These are phyloP conservation scores for Brachyptera risi DNA, from an alignment of 2,888 invertebrate genomes.

Conservation along the genomic window DNA sequence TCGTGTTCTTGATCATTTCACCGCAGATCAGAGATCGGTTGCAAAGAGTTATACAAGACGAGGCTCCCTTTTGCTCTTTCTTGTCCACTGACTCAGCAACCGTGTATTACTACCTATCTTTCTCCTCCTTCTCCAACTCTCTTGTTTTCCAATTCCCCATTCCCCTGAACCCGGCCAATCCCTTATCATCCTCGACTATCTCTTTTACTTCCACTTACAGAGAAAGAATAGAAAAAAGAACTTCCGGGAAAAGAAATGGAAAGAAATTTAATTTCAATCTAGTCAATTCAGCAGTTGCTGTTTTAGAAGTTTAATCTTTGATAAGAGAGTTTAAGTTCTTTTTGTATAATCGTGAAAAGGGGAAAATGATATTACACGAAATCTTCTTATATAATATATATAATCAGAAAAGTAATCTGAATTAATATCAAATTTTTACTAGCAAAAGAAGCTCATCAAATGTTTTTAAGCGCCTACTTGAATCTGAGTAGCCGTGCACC, in stretches of 20 bases:
- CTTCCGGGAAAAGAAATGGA: conserved; percentile 35
- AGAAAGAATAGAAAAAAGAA: conserved; percentile 19
- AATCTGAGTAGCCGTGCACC: too few relatives aligned
- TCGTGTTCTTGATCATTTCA: neutral
- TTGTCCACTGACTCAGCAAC: conserved; percentile 16
- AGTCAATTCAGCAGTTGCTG: conserved; percentile 52
- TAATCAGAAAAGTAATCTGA: neutral
- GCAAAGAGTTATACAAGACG: too few relatives aligned
- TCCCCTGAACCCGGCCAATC: conserved; percentile 9
- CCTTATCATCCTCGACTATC: conserved; percentile 23
- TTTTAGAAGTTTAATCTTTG: conserved; percentile 49
- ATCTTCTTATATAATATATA: too few relatives aligned
- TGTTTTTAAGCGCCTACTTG: too few relatives aligned
- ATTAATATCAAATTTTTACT: too few relatives aligned
- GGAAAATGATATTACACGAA: too few relatives aligned
- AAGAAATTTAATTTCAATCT: conserved; percentile 55
- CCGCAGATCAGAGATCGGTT: neutral
- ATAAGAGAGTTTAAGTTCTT: conserved; percentile 41
- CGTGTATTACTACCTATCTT: conserved; percentile 2
- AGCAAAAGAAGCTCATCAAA: too few relatives aligned
- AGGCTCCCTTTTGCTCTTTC: neutral
- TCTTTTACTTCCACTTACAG: conserved; percentile 25
- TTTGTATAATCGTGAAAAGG: conserved; percentile 5
- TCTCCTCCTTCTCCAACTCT: conserved; percentile 13
- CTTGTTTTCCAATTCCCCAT: conserved; percentile 28